These are phyloP conservation scores for Lates calcarifer DNA, from an alignment of 2,113 vertebrate species.

Conservation along the genomic window DNA sequence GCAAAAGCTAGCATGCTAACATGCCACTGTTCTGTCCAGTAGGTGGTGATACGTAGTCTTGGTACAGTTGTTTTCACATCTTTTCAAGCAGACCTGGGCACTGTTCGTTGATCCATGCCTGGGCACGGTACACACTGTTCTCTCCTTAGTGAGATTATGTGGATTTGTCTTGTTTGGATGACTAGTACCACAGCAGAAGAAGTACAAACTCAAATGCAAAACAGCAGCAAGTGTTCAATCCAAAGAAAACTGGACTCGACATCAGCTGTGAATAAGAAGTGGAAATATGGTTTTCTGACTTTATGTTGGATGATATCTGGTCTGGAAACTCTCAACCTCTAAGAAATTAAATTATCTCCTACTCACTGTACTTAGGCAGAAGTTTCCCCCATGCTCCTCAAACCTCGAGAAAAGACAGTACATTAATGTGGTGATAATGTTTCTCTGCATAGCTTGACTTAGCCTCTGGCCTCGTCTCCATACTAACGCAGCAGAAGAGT, in stretches of 20 bases:
- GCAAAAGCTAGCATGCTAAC: no score
- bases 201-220: background rate
- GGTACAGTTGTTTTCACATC: no score
- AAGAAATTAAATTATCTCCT: background rate
- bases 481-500: conserved; percentile 52
- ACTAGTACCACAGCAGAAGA: background rate
- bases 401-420: background rate
- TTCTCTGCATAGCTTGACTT: conserved; percentile 18
- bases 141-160: background rate
- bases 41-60: no score
- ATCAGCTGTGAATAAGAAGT: background rate
- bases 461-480: conserved; percentile 53
- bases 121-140: no score
- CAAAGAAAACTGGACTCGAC: background rate
- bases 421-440: background rate
- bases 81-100: no score
- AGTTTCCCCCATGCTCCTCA: background rate
- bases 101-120: no score
- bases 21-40: no score
- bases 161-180: background rate
- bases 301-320: background rate
- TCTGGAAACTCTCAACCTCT: background rate
- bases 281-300: background rate
- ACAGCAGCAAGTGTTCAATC: background rate
- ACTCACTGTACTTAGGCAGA: background rate